Percentiles rank a stretch among this genome's conserved stretches.
These are phyloP conservation scores for Helogale parvula DNA, from an alignment of 2,113 vertebrate genomes.

Conservation along the genomic window DNA sequence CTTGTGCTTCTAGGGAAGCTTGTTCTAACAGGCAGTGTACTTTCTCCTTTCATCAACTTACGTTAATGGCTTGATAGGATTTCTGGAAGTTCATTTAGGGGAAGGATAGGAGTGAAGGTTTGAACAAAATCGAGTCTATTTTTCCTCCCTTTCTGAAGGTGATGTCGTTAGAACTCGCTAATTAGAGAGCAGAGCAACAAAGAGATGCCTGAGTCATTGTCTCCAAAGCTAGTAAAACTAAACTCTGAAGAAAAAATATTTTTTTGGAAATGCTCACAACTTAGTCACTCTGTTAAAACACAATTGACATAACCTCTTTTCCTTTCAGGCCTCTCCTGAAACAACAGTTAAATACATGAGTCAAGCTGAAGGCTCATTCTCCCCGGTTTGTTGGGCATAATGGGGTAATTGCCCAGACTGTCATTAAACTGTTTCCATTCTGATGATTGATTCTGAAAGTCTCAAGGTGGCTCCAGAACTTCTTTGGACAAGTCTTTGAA, in stretches of 20 bases:
- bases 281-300: slow-evolving; percentile 70
- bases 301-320: slow-evolving; percentile 39
- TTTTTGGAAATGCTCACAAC: slow-evolving; percentile 63
- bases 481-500: neutral
- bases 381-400: slow-evolving; percentile 32
- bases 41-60: slow-evolving; percentile 50
- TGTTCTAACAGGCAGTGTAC: neutral
- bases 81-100: neutral
- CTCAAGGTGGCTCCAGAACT: slow-evolving; percentile 33
- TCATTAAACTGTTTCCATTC: slow-evolving; percentile 44
- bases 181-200: slow-evolving; percentile 60
- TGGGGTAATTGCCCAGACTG: slow-evolving; percentile 5
- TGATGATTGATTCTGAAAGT: slow-evolving; percentile 48
- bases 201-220: slow-evolving; percentile 58
- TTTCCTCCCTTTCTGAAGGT: slow-evolving; percentile 57
- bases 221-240: slow-evolving; percentile 57
- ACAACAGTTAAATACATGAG: slow-evolving; percentile 55
- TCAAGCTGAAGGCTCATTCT: slow-evolving; percentile 61
- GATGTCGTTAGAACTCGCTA: slow-evolving; percentile 43
- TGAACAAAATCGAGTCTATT: slow-evolving; percentile 28
- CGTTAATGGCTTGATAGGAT: neutral
- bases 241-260: slow-evolving; percentile 49
- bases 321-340: slow-evolving; percentile 56
- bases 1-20: neutral
- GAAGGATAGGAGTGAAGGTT: slow-evolving; percentile 23